Evolutionary conservation across 2,113 vertebrate species (phyloP).

Genomic region (Sardina pilchardus): DNA sequence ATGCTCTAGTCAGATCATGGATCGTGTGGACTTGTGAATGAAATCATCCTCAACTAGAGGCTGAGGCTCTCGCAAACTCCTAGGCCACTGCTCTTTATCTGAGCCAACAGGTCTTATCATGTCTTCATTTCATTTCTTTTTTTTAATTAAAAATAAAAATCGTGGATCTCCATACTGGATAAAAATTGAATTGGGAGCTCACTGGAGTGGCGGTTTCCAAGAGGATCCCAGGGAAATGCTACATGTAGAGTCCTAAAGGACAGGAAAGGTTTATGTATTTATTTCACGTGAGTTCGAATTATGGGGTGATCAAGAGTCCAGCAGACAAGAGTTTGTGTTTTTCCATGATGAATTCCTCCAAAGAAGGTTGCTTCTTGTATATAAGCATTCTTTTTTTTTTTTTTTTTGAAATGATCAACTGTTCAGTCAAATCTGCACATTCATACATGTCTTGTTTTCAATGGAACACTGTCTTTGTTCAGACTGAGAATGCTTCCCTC

Average conservation of each 20-base stretch:
- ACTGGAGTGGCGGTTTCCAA: conserved; percentile 33
- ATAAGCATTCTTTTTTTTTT: conserved; percentile 13
- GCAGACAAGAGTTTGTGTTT: conserved; percentile 28
- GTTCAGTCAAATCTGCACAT: conserved; percentile 36
- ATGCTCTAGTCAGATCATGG: not conserved
- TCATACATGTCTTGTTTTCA: conserved; percentile 18
- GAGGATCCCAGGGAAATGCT: conserved; percentile 45
- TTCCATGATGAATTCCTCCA: conserved; percentile 21
- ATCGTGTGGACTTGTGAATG: not conserved
- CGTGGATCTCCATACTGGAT: not conserved
- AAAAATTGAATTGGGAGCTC: conserved; percentile 21
- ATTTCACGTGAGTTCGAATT: conserved; percentile 35
- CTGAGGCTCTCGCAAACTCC: not conserved
- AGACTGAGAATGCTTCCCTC: not conserved
- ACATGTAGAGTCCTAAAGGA: conserved; percentile 35
- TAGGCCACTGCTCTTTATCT: not conserved
- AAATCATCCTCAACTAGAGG: not conserved
- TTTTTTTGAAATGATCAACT: not conserved
- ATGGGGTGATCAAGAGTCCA: conserved; percentile 35
- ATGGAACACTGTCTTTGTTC: not conserved
- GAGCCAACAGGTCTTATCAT: conserved; percentile 28
- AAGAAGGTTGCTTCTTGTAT: conserved; percentile 26
- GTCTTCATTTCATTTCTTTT: conserved; percentile 23
- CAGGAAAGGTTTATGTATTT: conserved; percentile 38
- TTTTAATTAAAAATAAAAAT: not conserved